Evolutionary conservation across 1,140 invertebrate species (phyloP), one percentile per base, ranked within the genome.

Genomic region (Yoshiicerus persimilis): DNA sequence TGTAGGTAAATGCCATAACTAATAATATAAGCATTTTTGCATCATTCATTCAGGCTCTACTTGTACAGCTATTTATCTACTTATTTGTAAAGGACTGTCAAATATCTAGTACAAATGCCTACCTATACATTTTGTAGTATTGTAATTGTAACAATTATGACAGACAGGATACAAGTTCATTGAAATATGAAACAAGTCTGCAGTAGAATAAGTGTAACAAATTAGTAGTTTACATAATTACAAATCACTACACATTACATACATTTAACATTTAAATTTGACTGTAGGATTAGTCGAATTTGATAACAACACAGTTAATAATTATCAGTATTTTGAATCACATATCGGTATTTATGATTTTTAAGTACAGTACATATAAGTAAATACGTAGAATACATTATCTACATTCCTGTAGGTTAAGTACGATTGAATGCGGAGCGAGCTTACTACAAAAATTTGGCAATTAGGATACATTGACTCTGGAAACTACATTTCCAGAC

Each of bases 271-370:
- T 32, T 80, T 38, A 30, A 80, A 30, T 80, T 80, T 36, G 32
- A 80, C 75, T 80, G 34, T 80, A 80, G 75, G 75, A 80, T 70
- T 80, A 80, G 75, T 32, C 75, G 32, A 80, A 80, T 80, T 80
- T 80, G 75, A 80, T 80, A 80, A 80, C 75, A 80, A 80, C 75
- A 80, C 75, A 80, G 75, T 80, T 80, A 32, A 80, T 80, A 80
- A 80, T 80, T 80, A 80, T 80, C 75, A 80, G 75, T 80, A 80
- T 80, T 80, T 80, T 80, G 75, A 80, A 80, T 80, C 75, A 80
- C 75, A 80, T 80, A 80, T 80, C 75, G 75, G 75, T 80, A 80
- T 80, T 80, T 80, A 80, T 80, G 75, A 80, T 80, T 80, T n/a
- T 80, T 80, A 80, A 80, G 75, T 80, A 80, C 32, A 80, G 75